Percentiles rank a stretch among this genome's conserved stretches.
These are phyloP conservation scores for Muscidifurax raptorellus DNA, from an alignment of 1,140 invertebrate species.

Conservation along the genomic window DNA sequence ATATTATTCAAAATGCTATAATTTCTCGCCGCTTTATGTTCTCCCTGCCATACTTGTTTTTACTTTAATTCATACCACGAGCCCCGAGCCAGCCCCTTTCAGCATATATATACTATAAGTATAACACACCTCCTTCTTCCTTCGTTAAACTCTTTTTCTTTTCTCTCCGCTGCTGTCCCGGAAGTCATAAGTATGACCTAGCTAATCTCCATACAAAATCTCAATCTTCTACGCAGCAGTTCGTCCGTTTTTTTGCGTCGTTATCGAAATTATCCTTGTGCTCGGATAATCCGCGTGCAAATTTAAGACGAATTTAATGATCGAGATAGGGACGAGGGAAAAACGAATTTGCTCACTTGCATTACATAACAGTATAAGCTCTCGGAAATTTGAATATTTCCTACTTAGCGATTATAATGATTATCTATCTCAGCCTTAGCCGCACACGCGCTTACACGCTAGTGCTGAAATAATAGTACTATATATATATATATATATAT, in stretches of 20 bases:
- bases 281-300: constrained; percentile 18
- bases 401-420: background rate
- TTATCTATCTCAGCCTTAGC: background rate
- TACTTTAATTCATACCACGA: background rate
- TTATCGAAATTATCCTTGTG: constrained; percentile 24
- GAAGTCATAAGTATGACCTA: constrained; percentile 11
- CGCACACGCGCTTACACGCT: background rate
- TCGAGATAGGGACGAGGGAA: constrained; percentile 6
- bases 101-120: background rate
- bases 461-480: background rate
- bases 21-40: background rate
- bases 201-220: constrained; percentile 32
- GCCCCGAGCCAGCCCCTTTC: background rate
- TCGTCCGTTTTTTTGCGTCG: constrained; percentile 12
- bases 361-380: background rate
- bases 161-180: background rate
- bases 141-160: background rate
- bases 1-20: no score
- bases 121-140: background rate
- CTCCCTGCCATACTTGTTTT: background rate
- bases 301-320: constrained; percentile 38
- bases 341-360: background rate
- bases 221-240: background rate
- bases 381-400: constrained; percentile 20
- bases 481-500: no score